Evolutionary conservation across 2,113 vertebrate genomes (phyloP), one percentile per base, ranked within the genome.

Genomic region (Marmota flaviventris): DNA sequence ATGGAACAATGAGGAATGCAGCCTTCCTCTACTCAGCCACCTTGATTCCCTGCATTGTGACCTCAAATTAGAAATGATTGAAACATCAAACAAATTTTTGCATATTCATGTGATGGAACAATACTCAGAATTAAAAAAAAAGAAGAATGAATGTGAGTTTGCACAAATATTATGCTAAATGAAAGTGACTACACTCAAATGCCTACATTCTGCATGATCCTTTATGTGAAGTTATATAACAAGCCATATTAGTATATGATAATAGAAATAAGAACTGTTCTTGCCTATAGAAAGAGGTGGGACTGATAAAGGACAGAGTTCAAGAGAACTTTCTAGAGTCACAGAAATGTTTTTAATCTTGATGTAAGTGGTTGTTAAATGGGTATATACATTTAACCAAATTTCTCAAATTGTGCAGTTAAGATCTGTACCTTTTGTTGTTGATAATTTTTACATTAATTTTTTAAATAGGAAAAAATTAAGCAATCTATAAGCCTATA

Each of bases 361-460:
- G 25, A 69, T 25, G 58, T 25, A 84, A 72, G 32, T 48, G 34
- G 16, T 48, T 6, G 37, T 76, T 86, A 94, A 51, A 63, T 70
- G 8, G 7, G 8, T 63, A 11, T 32, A 70, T 76, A 88, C 1
- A 25, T 61, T 65, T 83, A 93, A n/a, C 24, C 63, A 89, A 83
- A 34, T 34, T 39, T n/a, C 48, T 91, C 27, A 81, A 42, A 56
- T 34, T 34, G 37, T 69, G 29, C 51, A 56, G 17, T 42, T 42
- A 82, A 45, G 25, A 63, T 61, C 27, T 75, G 37, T 88, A 20
- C 5, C 14, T 70, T 48, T 85, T 32, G 48, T 20, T 70, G 4
- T 72, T 86, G 45, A 14, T 78, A 78, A 85, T 89, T 95, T 94
- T 85, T 72, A 70, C 79, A 25, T 65, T 39, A 83, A 51, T 76